A percentile compares a stretch with the other conserved stretches of the same genome.
Conservation (phyloP, 2,113 vertebrate species). For the Atractosteus spatula region DNA sequence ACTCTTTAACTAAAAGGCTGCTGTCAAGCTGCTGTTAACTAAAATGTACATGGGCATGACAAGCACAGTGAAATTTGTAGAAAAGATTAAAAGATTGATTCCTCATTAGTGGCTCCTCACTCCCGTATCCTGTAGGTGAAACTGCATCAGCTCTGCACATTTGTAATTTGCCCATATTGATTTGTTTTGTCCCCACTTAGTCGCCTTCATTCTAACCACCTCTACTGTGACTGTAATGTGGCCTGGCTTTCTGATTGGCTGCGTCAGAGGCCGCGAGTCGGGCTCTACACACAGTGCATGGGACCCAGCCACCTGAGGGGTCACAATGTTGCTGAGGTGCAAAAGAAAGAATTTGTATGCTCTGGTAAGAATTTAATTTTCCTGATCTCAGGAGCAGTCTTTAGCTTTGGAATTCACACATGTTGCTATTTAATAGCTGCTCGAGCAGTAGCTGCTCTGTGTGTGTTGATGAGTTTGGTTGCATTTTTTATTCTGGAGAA, state of each 20-base stretch:
- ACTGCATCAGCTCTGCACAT: too few species aligned
- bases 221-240: constrained; percentile 92
- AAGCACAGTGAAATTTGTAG: constrained; percentile 16
- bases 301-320: constrained; percentile 84
- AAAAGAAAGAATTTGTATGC: constrained; percentile 94
- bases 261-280: constrained; percentile 89
- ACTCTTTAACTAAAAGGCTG: constrained; percentile 24
- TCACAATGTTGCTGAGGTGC: constrained; percentile 94
- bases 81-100: constrained; percentile 28
- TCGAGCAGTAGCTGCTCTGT: too few species aligned
- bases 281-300: constrained; percentile 96
- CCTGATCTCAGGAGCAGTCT: too few species aligned
- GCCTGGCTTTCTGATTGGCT: constrained; percentile 98
- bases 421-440: too few species aligned
- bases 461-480: too few species aligned
- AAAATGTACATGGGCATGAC: constrained; percentile 6
- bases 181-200: constrained; percentile 47
- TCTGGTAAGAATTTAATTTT: constrained; percentile 68
- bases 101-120: constrained; percentile 12
- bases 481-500: too few species aligned
- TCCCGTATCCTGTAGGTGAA: neutral
- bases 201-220: constrained; percentile 97
- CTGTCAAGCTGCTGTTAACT: constrained; percentile 18
- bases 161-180: neutral
- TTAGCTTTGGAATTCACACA: too few species aligned